A percentile compares a stretch with the other conserved stretches of the same genome.
Conservation (phyloP, 92 coral and sea anemone species). For the Umimayanthus chanpuru region DNA sequence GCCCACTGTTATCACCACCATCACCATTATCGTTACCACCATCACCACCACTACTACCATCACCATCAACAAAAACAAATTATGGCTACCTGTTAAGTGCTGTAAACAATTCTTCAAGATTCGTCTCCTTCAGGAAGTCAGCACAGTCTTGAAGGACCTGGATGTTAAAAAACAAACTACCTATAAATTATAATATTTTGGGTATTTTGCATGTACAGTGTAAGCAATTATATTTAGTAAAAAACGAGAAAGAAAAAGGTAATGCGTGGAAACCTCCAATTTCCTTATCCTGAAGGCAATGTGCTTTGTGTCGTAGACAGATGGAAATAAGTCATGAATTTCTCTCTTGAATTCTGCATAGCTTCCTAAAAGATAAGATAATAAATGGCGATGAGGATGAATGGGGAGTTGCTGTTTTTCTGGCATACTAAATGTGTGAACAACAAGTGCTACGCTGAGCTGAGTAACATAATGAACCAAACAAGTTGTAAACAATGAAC, state of each 20-base stretch:
- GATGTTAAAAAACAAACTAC: background rate
- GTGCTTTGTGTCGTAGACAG: slow-evolving; percentile 84
- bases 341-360: slow-evolving; percentile 74
- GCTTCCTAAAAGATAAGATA: slow-evolving; percentile 52
- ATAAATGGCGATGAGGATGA: background rate
- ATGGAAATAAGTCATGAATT: slow-evolving; percentile 72
- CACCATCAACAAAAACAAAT: background rate
- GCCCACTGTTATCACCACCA: background rate
- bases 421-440: background rate
- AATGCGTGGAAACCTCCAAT: slow-evolving; percentile 56
- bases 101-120: slow-evolving; percentile 76
- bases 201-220: background rate
- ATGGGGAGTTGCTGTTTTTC: background rate
- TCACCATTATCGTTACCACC: background rate
- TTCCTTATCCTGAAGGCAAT: slow-evolving; percentile 78
- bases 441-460: background rate
- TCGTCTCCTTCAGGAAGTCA: slow-evolving; percentile 77
- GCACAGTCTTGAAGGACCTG: slow-evolving; percentile 50
- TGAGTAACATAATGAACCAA: too few species aligned
- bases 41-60: background rate
- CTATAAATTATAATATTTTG: background rate
- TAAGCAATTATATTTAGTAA: background rate
- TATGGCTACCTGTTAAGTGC: slow-evolving; percentile 67
- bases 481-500: too few species aligned
- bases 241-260: background rate